A percentile compares a stretch with the other conserved stretches of the same genome.
Evolutionary conservation across 2,888 invertebrate species (phyloP).

Genomic region (Caenorhabditis macrosperma): DNA sequence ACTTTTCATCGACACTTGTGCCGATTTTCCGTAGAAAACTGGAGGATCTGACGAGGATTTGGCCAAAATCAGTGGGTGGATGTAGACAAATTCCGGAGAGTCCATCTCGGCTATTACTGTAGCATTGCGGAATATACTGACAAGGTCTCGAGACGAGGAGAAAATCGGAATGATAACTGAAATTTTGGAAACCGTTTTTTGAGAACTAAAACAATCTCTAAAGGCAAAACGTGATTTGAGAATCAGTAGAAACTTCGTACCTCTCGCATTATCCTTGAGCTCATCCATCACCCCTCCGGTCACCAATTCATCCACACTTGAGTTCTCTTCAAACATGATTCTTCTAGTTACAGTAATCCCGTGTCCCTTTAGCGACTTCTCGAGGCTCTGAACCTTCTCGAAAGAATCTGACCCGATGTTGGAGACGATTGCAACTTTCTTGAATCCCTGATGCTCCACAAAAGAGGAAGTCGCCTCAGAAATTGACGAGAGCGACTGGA

Average conservation of each 20-base stretch:
- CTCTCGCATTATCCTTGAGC: constrained; percentile 61
- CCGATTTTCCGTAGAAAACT: constrained; percentile 32
- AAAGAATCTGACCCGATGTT: constrained; percentile 65
- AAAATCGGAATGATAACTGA: constrained; percentile 68
- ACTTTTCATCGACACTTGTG: constrained; percentile 4
- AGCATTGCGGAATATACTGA: constrained; percentile 60
- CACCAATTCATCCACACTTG: constrained; percentile 58
- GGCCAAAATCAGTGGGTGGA: constrained; percentile 56
- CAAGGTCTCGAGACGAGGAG: constrained; percentile 65
- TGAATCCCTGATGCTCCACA: constrained; percentile 59
- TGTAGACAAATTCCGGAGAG: constrained; percentile 60
- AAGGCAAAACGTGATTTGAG: neutral
- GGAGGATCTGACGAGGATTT: constrained; percentile 19
- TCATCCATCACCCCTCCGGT: constrained; percentile 63
- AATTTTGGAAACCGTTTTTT: neutral
- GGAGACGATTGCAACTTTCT: constrained; percentile 64
- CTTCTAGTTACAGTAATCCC: constrained; percentile 58
- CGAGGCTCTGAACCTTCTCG: constrained; percentile 63
- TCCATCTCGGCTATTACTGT: constrained; percentile 49
- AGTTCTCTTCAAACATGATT: constrained; percentile 65
- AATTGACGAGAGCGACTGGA: constrained; percentile 57
- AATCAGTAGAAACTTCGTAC: constrained; percentile 31
- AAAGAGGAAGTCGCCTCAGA: constrained; percentile 64
- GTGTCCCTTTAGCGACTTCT: constrained; percentile 44
- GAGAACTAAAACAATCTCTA: neutral